Evolutionary conservation across 2,888 invertebrate genomes (phyloP).

Genomic region (Amblyteles armatorius): DNA sequence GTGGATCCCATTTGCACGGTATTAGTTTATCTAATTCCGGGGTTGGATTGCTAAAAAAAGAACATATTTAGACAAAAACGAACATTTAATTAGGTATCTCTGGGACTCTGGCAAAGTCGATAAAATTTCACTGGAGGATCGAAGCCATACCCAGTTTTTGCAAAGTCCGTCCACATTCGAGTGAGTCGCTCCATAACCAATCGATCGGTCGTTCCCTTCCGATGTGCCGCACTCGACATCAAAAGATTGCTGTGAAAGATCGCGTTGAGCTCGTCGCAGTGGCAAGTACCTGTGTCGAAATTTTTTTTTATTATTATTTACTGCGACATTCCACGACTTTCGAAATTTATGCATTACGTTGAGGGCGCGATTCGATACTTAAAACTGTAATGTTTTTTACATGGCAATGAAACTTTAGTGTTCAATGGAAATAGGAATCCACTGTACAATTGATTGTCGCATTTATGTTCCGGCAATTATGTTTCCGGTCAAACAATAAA

Average conservation of each 20-base stretch:
- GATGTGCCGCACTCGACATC: constrained; percentile 44
- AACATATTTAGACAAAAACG: no score
- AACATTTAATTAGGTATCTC: no score
- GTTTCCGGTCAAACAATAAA: no score
- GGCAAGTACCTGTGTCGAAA: constrained; percentile 85
- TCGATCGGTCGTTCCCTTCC: constrained; percentile 74
- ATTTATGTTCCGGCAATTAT: no score
- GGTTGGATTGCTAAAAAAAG: constrained; percentile 74
- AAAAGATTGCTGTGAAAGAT: constrained; percentile 84
- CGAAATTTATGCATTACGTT: background rate
- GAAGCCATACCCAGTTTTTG: constrained; percentile 75
- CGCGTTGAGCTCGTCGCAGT: constrained; percentile 88
- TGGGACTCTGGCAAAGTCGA: background rate
- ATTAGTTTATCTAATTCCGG: constrained; percentile 69
- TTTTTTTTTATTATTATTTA: background rate
- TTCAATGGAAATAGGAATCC: no score
- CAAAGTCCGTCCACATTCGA: constrained; percentile 79
- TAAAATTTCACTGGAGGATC: background rate
- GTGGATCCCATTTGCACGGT: constrained; percentile 71
- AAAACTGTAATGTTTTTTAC: no score
- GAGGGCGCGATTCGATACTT: no score
- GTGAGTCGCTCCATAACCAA: constrained; percentile 73
- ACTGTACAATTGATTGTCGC: no score
- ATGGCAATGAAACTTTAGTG: no score
- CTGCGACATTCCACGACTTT: background rate